Percentiles rank a stretch among this genome's conserved stretches.
These are phyloP conservation scores for Manduca sexta DNA, from an alignment of 1,140 invertebrate genomes.

Conservation along the genomic window DNA sequence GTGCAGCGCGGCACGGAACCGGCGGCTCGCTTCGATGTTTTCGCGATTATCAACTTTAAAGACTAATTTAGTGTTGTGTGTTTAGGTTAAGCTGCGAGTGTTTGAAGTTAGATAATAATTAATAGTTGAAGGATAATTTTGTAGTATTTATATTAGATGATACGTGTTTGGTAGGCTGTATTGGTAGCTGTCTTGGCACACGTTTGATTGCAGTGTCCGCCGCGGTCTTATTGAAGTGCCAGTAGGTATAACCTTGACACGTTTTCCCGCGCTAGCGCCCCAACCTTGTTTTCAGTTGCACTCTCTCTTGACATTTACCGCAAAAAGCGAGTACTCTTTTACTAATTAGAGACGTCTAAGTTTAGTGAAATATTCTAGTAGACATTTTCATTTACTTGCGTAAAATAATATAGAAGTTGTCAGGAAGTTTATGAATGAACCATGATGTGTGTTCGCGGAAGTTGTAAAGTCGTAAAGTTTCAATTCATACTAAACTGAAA, in stretches of 20 bases:
- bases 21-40: constrained; percentile 10
- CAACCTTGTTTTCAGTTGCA: constrained; percentile 64
- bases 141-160: neutral
- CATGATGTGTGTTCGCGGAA: no score
- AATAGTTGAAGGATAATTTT: constrained; percentile 4
- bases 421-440: neutral
- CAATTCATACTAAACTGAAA: neutral
- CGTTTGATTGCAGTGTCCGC: constrained; percentile 51
- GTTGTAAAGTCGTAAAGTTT: neutral
- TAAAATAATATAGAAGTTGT: neutral
- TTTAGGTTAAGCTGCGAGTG: constrained; percentile 26
- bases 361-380: constrained; percentile 4
- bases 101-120: constrained; percentile 9
- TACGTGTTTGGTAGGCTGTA: constrained; percentile 6
- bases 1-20: constrained; percentile 19
- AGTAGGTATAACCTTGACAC: constrained; percentile 62
- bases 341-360: constrained; percentile 22
- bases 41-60: constrained; percentile 13
- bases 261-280: constrained; percentile 61
- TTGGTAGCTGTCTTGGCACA: constrained; percentile 13
- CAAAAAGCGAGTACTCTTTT: constrained; percentile 29
- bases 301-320: constrained; percentile 59
- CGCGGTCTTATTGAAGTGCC: constrained; percentile 45
- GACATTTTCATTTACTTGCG: no score
- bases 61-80: constrained; percentile 27